Evolutionary conservation across 2,797 vertebrate genomes (phyloP).

Genomic region (Eptatretus atami): DNA sequence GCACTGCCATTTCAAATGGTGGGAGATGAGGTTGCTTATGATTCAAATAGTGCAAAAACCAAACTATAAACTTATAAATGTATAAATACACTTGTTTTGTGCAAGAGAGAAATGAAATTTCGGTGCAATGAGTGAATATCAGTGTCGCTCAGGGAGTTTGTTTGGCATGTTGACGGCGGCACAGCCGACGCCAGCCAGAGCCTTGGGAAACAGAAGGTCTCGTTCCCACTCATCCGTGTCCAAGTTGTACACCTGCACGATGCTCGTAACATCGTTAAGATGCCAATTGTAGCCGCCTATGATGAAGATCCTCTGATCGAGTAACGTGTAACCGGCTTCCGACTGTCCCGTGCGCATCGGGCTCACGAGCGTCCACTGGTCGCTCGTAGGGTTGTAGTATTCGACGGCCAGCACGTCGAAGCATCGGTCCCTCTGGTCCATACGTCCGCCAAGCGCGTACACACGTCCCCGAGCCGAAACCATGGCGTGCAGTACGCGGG

Average conservation of each 20-base stretch:
- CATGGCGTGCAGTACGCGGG: constrained; percentile 68
- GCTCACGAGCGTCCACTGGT: constrained; percentile 77
- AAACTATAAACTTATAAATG: too few relatives aligned
- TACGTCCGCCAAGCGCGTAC: constrained; percentile 59
- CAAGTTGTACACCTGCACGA: constrained; percentile 79
- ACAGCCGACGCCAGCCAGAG: constrained; percentile 61
- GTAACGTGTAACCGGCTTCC: constrained; percentile 54
- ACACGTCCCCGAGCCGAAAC: constrained; percentile 24
- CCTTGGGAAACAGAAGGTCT: constrained; percentile 77
- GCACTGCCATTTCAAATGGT: too few relatives aligned
- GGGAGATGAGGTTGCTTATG: too few relatives aligned
- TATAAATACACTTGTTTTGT: too few relatives aligned
- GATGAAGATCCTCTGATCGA: constrained; percentile 53
- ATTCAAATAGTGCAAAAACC: too few relatives aligned
- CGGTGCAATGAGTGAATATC: too few relatives aligned
- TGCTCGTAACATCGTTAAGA: constrained; percentile 78
- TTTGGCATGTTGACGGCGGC: constrained; percentile 47
- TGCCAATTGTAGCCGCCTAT: constrained; percentile 94
- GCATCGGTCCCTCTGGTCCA: constrained; percentile 83
- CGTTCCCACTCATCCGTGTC: constrained; percentile 80
- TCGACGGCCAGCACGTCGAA: constrained; percentile 69
- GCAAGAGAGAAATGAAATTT: too few relatives aligned
- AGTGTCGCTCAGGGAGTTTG: too few relatives aligned
- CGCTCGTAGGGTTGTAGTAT: constrained; percentile 43
- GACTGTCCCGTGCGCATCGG: constrained; percentile 81